These are phyloP conservation scores for Phaonia tiefii DNA, from an alignment of 2,888 invertebrate genomes.

Conservation along the genomic window DNA sequence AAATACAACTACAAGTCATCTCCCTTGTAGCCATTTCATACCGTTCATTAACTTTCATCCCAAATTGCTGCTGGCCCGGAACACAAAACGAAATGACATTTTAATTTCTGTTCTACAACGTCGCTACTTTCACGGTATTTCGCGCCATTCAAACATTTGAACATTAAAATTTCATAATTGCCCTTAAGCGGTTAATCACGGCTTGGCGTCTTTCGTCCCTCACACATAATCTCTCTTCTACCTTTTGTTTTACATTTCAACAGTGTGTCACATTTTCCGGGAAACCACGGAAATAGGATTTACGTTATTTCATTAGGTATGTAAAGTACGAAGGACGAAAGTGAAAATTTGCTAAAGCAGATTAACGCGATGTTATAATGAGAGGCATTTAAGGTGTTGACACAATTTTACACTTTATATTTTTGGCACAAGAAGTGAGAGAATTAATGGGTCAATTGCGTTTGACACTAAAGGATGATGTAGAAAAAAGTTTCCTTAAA, in stretches of 20 bases:
- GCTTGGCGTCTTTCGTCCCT: too few species aligned
- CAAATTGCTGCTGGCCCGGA: neutral
- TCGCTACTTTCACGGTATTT: neutral
- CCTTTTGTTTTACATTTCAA: constrained; percentile 4
- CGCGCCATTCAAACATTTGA: neutral
- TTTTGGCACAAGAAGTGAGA: too few species aligned
- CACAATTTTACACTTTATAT: too few species aligned
- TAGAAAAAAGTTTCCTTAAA: too few species aligned
- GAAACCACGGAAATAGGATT: neutral
- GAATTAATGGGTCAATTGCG: too few species aligned
- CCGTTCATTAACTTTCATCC: neutral
- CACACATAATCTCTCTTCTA: neutral
- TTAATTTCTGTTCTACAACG: constrained; percentile 11
- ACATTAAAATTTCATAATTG: constrained; percentile 7
- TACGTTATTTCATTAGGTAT: neutral
- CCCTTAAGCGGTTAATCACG: constrained; percentile 7
- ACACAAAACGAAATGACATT: neutral
- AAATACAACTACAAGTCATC: neutral
- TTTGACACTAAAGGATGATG: too few species aligned
- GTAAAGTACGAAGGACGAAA: too few species aligned
- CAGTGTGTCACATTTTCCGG: neutral
- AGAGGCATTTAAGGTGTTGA: too few species aligned
- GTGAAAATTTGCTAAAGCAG: too few species aligned
- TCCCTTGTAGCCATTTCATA: neutral
- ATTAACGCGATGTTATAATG: too few species aligned